Conservation (phyloP, 2,113 vertebrate genomes). For the Actenoides hombroni region DNA sequence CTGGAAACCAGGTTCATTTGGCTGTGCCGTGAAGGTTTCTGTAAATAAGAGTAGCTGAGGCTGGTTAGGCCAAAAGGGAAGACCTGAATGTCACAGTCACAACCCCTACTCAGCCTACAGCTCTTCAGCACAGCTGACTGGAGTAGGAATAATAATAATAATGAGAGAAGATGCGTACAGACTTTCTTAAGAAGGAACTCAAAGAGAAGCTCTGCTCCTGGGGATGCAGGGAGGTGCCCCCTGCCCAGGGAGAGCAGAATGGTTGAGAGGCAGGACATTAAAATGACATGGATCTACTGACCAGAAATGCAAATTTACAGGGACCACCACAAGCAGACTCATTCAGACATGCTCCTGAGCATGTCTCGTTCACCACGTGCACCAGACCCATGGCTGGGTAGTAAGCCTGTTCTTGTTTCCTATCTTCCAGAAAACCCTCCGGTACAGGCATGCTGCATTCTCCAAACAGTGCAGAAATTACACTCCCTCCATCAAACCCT, state of each 20-base stretch:
- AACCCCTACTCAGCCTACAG: not conserved
- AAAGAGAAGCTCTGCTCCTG: not conserved
- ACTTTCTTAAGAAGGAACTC: not conserved
- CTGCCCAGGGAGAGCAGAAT: not conserved
- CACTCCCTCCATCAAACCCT: not conserved
- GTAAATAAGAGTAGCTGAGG: not conserved
- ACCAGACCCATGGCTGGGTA: not conserved
- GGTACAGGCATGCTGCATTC: not conserved
- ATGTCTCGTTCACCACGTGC: rapidly evolving
- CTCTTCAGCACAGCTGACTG: not conserved
- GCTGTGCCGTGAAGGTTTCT: conserved; percentile 2
- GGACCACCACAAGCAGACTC: not conserved
- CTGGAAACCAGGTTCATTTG: conserved; percentile 8
- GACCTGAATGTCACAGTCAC: not conserved
- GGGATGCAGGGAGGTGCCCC: not conserved
- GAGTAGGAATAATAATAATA: not conserved
- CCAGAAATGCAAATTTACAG: not conserved
- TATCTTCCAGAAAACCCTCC: not conserved
- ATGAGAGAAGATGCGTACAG: not conserved
- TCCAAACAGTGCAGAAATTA: not conserved
- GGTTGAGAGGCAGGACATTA: not conserved
- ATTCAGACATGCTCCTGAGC: not conserved
- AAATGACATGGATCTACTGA: not conserved
- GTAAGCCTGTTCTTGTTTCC: not conserved
- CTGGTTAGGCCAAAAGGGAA: not conserved